phyloP scores from a whole-genome alignment of 2,113 vertebrate genomes.

The Pao palembangensis region DNA sequence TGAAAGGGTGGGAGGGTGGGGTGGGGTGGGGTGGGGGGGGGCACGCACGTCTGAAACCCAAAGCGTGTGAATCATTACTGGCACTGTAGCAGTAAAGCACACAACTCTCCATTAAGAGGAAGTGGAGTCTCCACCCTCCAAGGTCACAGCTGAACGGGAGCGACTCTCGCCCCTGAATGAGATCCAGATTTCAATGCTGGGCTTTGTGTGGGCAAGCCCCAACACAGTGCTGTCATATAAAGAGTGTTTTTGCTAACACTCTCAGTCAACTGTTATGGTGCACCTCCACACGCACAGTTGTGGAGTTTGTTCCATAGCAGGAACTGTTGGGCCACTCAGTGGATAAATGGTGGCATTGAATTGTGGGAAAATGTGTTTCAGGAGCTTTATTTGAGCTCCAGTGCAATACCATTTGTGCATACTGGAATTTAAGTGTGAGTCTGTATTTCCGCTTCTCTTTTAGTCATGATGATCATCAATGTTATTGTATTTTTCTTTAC shows the following conservation, averaged over 20 bases:
- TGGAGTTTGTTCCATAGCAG: constrained; percentile 7
- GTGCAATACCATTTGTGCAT: constrained; percentile 10
- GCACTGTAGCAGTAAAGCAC: constrained; percentile 18
- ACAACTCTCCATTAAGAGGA: constrained; percentile 50
- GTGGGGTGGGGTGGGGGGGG: background rate
- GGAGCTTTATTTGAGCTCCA: constrained; percentile 26
- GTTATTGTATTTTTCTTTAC: too few relatives aligned
- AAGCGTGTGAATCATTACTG: constrained; percentile 45
- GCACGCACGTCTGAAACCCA: constrained; percentile 23
- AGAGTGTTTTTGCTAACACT: constrained; percentile 61
- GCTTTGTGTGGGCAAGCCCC: constrained; percentile 52
- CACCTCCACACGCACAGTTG: constrained; percentile 42
- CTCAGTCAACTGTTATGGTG: constrained; percentile 53
- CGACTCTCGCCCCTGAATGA: constrained; percentile 49
- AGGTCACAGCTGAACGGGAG: constrained; percentile 55
- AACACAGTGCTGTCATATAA: constrained; percentile 39
- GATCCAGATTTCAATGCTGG: constrained; percentile 58
- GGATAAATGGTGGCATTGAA: constrained; percentile 60
- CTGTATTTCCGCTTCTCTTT: too few relatives aligned
- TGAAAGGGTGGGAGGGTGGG: too few relatives aligned
- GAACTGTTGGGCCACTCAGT: constrained; percentile 36
- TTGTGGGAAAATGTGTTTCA: constrained; percentile 20
- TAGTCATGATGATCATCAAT: too few relatives aligned
- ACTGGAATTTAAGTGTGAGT: constrained; percentile 23
- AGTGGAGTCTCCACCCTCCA: constrained; percentile 54